These are phyloP conservation scores for Sciurus niger DNA, from an alignment of 2,113 vertebrate genomes.

Conservation along the genomic window DNA sequence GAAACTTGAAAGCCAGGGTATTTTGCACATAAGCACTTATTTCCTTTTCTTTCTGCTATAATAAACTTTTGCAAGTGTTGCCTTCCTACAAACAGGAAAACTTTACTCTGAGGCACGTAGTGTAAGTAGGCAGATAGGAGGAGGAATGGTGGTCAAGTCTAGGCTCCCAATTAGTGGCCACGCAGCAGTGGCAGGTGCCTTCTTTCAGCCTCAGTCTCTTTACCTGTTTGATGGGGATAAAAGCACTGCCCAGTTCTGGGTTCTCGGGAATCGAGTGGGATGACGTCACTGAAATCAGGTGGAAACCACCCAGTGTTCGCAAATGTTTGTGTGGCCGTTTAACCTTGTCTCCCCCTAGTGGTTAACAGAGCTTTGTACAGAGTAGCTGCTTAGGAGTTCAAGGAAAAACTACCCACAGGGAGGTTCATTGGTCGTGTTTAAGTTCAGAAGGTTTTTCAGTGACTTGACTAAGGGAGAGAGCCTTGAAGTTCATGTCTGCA, in stretches of 20 bases:
- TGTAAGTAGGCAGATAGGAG: not conserved
- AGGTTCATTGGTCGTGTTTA: not conserved
- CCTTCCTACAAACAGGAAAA: conserved; percentile 11
- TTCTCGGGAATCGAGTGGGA: not conserved
- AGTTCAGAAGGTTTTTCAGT: not conserved
- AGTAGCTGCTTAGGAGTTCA: not conserved
- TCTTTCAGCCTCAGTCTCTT: not conserved
- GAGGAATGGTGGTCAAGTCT: not conserved
- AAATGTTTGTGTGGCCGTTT: not conserved
- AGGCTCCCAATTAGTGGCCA: not conserved
- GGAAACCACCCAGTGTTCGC: not conserved
- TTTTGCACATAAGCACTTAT: not conserved
- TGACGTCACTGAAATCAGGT: not conserved
- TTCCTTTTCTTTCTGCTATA: not conserved
- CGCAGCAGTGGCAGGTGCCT: not conserved
- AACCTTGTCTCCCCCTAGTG: conserved; percentile 76
- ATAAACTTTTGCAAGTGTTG: not conserved
- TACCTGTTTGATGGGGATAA: not conserved
- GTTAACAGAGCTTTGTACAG: conserved; percentile 26
- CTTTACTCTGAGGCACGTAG: not conserved
- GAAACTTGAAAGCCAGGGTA: not conserved
- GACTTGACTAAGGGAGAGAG: not conserved
- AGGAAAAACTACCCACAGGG: not conserved
- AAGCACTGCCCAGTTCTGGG: not conserved
- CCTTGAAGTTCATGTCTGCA: not conserved